Evolutionary conservation across 2,797 vertebrate species (phyloP).

Genomic region (Syndactyla subalaris): DNA sequence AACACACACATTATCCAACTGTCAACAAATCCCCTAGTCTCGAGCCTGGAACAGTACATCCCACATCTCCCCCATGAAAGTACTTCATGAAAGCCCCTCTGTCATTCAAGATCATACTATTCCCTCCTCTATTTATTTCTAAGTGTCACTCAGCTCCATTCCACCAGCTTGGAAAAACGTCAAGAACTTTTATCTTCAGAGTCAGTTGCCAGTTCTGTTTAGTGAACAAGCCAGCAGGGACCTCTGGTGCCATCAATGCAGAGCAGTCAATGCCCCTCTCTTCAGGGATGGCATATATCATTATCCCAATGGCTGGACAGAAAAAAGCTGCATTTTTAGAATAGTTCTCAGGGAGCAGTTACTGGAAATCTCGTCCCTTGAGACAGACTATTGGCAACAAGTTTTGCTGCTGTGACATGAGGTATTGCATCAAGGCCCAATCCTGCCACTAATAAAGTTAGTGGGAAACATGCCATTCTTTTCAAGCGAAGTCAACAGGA

Average conservation of each 20-base stretch:
- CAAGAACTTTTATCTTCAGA: slow-evolving; percentile 73
- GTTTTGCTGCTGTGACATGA: slow-evolving; percentile 57
- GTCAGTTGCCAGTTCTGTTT: slow-evolving; percentile 72
- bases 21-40: slow-evolving; percentile 43
- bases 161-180: slow-evolving; percentile 69
- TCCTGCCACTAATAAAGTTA: slow-evolving; percentile 66
- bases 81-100: slow-evolving; percentile 26
- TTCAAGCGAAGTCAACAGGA: slow-evolving; percentile 50
- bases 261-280: slow-evolving; percentile 47
- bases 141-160: slow-evolving; percentile 69
- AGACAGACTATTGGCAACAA: slow-evolving; percentile 11
- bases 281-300: slow-evolving; percentile 57
- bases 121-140: slow-evolving; percentile 64
- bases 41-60: not conserved
- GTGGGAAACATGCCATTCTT: slow-evolving; percentile 46
- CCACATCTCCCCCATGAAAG: slow-evolving; percentile 15
- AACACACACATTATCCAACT: not conserved
- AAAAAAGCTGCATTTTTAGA: slow-evolving; percentile 50
- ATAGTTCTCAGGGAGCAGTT: slow-evolving; percentile 50
- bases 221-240: slow-evolving; percentile 71
- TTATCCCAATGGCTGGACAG: slow-evolving; percentile 31
- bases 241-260: slow-evolving; percentile 57
- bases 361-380: slow-evolving; percentile 40
- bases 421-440: slow-evolving; percentile 56
- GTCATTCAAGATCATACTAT: slow-evolving; percentile 42